phyloP scores from a whole-genome alignment of 1,140 invertebrate species.

The Cyclargus thomasi region DNA sequence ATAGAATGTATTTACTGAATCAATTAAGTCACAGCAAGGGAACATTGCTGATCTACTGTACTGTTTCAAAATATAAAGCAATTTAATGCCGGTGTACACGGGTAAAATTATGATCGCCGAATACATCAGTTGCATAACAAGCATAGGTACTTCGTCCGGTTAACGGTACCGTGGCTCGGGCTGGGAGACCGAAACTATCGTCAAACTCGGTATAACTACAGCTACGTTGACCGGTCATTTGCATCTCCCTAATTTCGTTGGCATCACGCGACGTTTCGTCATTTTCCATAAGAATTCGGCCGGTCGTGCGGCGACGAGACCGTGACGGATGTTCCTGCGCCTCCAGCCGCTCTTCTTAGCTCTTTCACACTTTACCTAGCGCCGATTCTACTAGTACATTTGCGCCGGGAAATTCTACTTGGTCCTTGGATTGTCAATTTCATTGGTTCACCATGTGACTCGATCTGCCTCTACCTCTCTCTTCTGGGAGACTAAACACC shows the following conservation, averaged over 20 bases:
- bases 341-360: neutral
- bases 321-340: slow-evolving; percentile 41
- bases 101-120: slow-evolving; percentile 30
- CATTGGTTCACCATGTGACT: no score
- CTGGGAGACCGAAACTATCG: slow-evolving; percentile 31
- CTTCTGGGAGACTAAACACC: no score
- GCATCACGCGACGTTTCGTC: slow-evolving; percentile 42
- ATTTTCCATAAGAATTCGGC: slow-evolving; percentile 42
- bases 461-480: no score
- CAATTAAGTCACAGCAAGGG: no score
- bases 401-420: no score
- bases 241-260: slow-evolving; percentile 36
- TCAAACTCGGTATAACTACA: slow-evolving; percentile 33
- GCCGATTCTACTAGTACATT: no score
- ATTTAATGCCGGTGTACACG: slow-evolving; percentile 14
- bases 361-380: no score
- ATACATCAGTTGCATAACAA: slow-evolving; percentile 64
- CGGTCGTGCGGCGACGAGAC: slow-evolving; percentile 48
- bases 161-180: slow-evolving; percentile 53
- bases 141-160: slow-evolving; percentile 44
- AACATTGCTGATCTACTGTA: no score
- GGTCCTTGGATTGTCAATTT: no score
- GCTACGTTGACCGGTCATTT: slow-evolving; percentile 45
- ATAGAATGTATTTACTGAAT: no score
- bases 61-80: neutral